Base-by-base conservation (phyloP, 2,888 invertebrate species). In the Calameuta filiformis region DNA sequence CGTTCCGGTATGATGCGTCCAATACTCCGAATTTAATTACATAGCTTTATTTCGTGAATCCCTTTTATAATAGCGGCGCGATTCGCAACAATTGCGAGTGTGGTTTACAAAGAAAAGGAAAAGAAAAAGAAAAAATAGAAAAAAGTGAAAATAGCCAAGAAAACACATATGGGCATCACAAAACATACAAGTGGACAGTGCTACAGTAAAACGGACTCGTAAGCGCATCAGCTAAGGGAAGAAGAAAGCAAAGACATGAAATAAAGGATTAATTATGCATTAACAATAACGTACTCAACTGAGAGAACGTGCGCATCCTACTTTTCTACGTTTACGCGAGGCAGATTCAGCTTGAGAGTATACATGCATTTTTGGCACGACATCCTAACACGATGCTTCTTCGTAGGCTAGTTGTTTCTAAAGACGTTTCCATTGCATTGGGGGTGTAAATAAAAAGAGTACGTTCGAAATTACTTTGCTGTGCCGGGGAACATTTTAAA, bases 1-100 rank as follows among this genome's bases (percentile, higher is more conserved):
- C 87, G 87, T 90, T 88, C 83, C 83, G 86, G 85, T 87, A 88
- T 84, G 85, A 90, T 87, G 88, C 88, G 88, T 89, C 89, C 88
- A 87, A 88, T 87, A 89, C 85, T 88, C 87, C 89, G 88, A 89
- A 89, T 89, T 89, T 87, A 87, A 87, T 85, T 86, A 83, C 75
- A 82, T 85, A 85, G 84, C 83, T 86, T 85, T 83, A 83, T 87
- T 87, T 83, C 30, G 34, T 73, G 35, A 77, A 78, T 83, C 78
- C 82, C 80, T 86, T 86, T 87, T 87, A 76, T 84, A 84, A 79
- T 68, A 74, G 73, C 76, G 69, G 31, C 68, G 40, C 68, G 56
- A 56, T 56, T 56, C 56, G 23, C 56, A 56, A 56, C 0, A 9
- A 56, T 23, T 56, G 56, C 56, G 23, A 56, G 56, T 56, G 23